Conservation (phyloP, 2,113 vertebrate species). For the Saccopteryx bilineata region DNA sequence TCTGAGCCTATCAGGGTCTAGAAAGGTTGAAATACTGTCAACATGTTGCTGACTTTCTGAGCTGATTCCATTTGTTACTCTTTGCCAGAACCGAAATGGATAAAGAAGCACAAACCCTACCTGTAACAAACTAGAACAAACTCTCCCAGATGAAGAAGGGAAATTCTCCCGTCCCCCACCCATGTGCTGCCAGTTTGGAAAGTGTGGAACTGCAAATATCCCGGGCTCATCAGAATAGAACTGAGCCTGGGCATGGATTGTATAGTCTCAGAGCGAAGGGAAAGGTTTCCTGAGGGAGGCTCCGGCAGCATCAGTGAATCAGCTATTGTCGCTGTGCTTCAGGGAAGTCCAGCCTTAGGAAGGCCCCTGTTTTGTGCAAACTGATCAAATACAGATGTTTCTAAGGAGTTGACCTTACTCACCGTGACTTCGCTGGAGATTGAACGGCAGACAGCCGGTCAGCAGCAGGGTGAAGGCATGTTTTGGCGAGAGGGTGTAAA, state of each 20-base stretch:
- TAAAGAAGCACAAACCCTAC: background rate
- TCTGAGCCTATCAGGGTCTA: background rate
- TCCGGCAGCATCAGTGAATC: slow-evolving; percentile 83
- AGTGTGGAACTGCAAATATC: slow-evolving; percentile 19
- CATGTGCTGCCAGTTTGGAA: background rate
- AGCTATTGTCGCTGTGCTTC: slow-evolving; percentile 84
- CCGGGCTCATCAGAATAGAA: slow-evolving; percentile 63
- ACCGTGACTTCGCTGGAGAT: slow-evolving; percentile 89
- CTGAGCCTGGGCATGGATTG: slow-evolving; percentile 81
- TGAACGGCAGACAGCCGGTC: slow-evolving; percentile 92
- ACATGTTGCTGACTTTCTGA: background rate
- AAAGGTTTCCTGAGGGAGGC: slow-evolving; percentile 74
- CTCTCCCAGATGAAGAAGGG: background rate
- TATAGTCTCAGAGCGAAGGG: slow-evolving; percentile 55
- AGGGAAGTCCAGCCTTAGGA: slow-evolving; percentile 87
- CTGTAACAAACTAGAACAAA: slow-evolving; percentile 20
- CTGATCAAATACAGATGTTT: slow-evolving; percentile 99
- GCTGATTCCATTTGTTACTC: background rate
- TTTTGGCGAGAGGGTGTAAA: slow-evolving; percentile 92
- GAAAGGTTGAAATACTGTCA: background rate
- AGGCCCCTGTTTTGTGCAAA: slow-evolving; percentile 90
- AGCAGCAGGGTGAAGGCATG: slow-evolving; percentile 89
- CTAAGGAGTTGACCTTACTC: slow-evolving; percentile 90
- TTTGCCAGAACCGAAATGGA: background rate
- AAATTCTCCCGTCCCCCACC: slow-evolving; percentile 38